Conservation (phyloP, 2,888 invertebrate species). For the Prosapia bicincta region DNA sequence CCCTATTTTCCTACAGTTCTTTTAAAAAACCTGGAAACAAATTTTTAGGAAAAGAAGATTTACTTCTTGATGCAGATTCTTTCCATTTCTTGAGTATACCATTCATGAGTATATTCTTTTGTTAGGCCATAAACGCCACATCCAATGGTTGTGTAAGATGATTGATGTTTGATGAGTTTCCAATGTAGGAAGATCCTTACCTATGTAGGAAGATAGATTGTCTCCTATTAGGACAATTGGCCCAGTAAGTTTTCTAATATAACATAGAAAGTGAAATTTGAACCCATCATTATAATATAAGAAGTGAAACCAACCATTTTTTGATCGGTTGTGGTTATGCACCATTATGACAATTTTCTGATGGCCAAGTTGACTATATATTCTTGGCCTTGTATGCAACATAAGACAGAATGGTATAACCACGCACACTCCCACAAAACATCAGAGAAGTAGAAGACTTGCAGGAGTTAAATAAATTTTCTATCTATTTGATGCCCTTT, state of each 20-base stretch:
- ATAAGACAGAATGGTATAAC: constrained; percentile 42
- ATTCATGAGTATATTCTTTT: constrained; percentile 39
- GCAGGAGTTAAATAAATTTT: constrained; percentile 41
- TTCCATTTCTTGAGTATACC: constrained; percentile 34
- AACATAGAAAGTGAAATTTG: constrained; percentile 35
- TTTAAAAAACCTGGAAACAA: constrained; percentile 26
- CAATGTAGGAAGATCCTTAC: constrained; percentile 40
- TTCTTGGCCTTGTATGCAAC: constrained; percentile 43
- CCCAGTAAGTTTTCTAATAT: constrained; percentile 33
- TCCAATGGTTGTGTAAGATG: constrained; percentile 38
- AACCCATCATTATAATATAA: constrained; percentile 43
- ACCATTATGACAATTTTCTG: constrained; percentile 43
- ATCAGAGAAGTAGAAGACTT: constrained; percentile 42
- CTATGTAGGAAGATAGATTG: constrained; percentile 41
- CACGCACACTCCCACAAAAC: constrained; percentile 43
- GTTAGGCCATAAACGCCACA: constrained; percentile 39
- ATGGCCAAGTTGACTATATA: constrained; percentile 43
- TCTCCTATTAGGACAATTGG: constrained; percentile 42
- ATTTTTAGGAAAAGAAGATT: constrained; percentile 30
- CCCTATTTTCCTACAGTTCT: constrained; percentile 19
- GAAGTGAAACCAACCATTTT: constrained; percentile 44
- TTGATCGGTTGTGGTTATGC: constrained; percentile 43
- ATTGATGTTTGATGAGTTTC: constrained; percentile 41
- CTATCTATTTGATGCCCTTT: constrained; percentile 42
- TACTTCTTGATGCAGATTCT: constrained; percentile 20